phyloP scores from a whole-genome alignment of 2,113 vertebrate species.

The Protobothrops mucrosquamatus region DNA sequence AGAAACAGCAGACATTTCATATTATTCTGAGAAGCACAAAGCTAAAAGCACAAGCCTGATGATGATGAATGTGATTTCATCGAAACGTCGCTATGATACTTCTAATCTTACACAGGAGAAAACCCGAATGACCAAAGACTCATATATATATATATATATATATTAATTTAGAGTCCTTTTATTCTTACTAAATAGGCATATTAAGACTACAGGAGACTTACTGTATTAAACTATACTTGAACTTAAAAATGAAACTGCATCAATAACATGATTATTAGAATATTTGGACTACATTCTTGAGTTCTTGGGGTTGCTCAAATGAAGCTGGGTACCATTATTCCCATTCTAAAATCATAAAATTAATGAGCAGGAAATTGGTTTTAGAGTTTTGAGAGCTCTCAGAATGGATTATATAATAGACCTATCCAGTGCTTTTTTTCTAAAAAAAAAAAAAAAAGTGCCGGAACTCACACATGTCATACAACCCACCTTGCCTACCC shows the following conservation, averaged over 20 bases:
- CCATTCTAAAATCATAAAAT: background rate
- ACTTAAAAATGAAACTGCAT: background rate
- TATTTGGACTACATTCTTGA: background rate
- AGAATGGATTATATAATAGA: background rate
- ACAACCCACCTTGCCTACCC: too few species aligned
- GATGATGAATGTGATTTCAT: too few species aligned
- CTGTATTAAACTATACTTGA: background rate
- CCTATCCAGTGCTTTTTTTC: background rate
- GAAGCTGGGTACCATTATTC: background rate
- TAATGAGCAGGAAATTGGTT: background rate
- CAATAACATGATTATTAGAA: background rate
- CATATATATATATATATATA: too few species aligned
- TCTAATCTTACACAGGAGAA: too few species aligned
- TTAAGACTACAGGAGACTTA: background rate
- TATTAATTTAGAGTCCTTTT: background rate
- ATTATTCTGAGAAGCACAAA: too few species aligned
- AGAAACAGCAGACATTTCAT: too few species aligned
- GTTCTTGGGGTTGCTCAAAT: background rate
- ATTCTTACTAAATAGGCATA: background rate
- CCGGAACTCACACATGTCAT: too few species aligned
- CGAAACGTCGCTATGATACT: too few species aligned
- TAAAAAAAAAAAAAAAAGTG: too few species aligned
- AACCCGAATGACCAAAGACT: too few species aligned
- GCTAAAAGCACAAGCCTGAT: too few species aligned
- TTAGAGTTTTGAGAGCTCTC: background rate